Conservation (phyloP, 2,113 vertebrate species). For the Falcunculus frontatus region DNA sequence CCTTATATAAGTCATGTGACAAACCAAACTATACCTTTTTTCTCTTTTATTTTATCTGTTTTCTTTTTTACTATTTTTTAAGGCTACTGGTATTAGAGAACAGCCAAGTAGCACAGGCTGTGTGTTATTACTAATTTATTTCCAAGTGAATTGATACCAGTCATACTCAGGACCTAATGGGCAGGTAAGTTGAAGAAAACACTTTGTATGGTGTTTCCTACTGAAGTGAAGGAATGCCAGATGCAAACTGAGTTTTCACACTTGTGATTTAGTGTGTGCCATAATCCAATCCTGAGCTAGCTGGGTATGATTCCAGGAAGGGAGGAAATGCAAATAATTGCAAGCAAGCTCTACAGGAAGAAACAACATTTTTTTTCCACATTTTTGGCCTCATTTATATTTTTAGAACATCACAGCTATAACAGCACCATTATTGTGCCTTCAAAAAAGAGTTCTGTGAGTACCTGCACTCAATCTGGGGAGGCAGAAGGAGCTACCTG, state of each 20-base stretch:
- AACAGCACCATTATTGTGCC: background rate
- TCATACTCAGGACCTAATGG: background rate
- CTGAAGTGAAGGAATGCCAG: background rate
- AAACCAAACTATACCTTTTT: background rate
- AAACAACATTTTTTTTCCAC: background rate
- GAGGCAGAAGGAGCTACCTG: background rate
- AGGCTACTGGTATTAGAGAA: background rate
- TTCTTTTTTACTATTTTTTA: background rate
- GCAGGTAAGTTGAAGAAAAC: background rate
- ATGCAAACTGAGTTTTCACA: background rate
- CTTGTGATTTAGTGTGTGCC: background rate
- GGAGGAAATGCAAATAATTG: background rate
- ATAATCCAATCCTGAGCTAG: background rate
- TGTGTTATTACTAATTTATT: background rate
- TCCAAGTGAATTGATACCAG: background rate
- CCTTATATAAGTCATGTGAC: background rate
- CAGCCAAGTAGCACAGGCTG: background rate
- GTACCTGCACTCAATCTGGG: background rate
- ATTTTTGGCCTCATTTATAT: background rate
- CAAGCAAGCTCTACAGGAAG: background rate
- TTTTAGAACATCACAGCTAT: background rate
- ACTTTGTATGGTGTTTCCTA: background rate
- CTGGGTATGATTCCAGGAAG: background rate
- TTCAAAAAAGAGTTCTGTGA: background rate
- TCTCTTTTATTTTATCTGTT: background rate